Evolutionary conservation across 2,113 vertebrate species (phyloP), one percentile per base, ranked within the genome.

Genomic region (Lathamus discolor): DNA sequence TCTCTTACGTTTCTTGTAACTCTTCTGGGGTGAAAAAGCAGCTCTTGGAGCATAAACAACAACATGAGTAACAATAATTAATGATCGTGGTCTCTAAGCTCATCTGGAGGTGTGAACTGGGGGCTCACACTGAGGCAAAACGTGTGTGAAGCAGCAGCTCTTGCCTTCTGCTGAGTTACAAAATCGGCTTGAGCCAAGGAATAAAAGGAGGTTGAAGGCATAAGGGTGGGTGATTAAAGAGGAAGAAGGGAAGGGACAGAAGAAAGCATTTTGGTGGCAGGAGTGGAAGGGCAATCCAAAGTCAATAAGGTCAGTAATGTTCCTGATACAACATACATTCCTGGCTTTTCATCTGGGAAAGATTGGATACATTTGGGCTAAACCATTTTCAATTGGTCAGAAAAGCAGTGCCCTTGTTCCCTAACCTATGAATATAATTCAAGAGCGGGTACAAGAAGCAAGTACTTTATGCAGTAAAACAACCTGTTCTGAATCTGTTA

Each of bases 131-230:
- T 1, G 18, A 82, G 93, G 74, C 24, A 2, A 95, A 91, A 48
- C 18, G 90, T 89, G 96, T 97, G 96, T 79, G 96, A 96, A 97
- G 95, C 95, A 96, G 96, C 95, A 97, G 96, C 86, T 96, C 86
- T 78, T 85, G 94, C 96, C 95, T 97, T 97, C 95, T 97, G 96
- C 95, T 82, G 94, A 91, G 57, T 85, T 95, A 89, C 51, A 93
- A 75, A 93, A 76, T 69, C 12, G 9, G 44, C 66, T 41, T 69
- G 77, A 95, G 93, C 94, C 86, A 85, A 61, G 78, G 77, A 95
- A 85, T 91, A 73, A 93, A 93, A 89, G 67, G 77, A 91, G 66
- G 17, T 43, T 55, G 74, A 73, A 92, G 67, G 62, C 72, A 29
- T 31, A 89, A 55, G 39, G 69, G 35, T 86, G 80, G 31, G 16